Base-by-base conservation (phyloP, 2,113 vertebrate genomes). In the Himantopus leucocephalus region DNA sequence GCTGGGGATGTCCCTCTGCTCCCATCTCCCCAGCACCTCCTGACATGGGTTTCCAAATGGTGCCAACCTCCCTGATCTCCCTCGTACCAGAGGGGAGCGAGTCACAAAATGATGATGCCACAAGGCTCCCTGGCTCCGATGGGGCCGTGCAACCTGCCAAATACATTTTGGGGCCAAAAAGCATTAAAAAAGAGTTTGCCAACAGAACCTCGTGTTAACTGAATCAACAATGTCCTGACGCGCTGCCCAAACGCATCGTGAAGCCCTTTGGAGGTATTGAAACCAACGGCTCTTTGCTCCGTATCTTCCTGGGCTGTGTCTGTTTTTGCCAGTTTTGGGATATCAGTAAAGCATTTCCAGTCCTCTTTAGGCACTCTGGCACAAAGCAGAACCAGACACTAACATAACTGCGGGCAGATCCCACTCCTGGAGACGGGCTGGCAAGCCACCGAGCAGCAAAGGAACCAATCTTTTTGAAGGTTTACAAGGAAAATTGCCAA, bases 81-180 rank as follows among this genome's bases (percentile, higher is more conserved):
- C 23, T 39, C 5, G 0, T 5, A 50, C 17, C 53, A 45, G 37
- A 48, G 32, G 6, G 5, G 1, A 59, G 0, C 1, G 2, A 78
- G 10, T 67, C 24, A 45, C 64, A 48, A 50, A 18, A 34, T 2
- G 8, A 1, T 8, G 67, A 55, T 12, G 26, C 1, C 34, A 56
- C 47, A 23, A 47, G 48, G 37, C 15, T 63, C 30, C 13, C 37
- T 35, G 60, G 29, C 24, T 39, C 55, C 14, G 6, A 23, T 2
- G 3, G 45, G 34, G 35, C 48, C 13, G 48, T 22, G 3, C 48
- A 50, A 50, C 11, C 41, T 81, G 59, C 6, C 27, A 67, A 76
- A 20, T 12, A 37, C 7, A 35, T 52, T 75, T 50, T 16, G 20
- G 19, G 9, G 10, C 9, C 43, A 75, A 76, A 64, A 64, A 67